Evolutionary conservation across 1,140 invertebrate genomes (phyloP), one percentile per base, ranked within the genome.

Genomic region (Nilaparvata lugens): DNA sequence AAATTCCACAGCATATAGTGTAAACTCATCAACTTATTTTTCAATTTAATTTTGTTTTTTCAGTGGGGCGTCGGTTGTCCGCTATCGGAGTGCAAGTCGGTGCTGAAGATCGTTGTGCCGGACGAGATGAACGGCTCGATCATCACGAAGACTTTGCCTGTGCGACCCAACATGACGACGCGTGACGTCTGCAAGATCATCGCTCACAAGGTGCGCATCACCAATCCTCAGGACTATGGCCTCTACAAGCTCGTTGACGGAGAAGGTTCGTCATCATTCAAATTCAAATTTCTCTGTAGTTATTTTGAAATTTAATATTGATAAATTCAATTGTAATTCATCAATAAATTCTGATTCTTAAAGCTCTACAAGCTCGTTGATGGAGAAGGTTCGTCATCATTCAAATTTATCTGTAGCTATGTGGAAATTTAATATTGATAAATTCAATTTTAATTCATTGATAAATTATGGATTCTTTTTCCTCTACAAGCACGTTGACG

Each of bases 401-500:
- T n/a, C n/a, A n/a, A n/a, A n/a, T n/a, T n/a, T n/a, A n/a, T n/a
- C n/a, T n/a, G n/a, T n/a, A n/a, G n/a, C n/a, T n/a, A n/a, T n/a
- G n/a, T n/a, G n/a, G n/a, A n/a, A n/a, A n/a, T n/a, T n/a, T n/a
- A n/a, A n/a, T n/a, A n/a, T n/a, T n/a, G n/a, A n/a, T n/a, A n/a
- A n/a, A n/a, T n/a, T n/a, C n/a, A n/a, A n/a, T n/a, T n/a, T n/a
- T n/a, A n/a, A n/a, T n/a, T n/a, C n/a, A 92, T 97, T 40, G 95
- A 93, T 9, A 97, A 97, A 77, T 91, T 93, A 24, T 93, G 89
- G 96, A 73, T 94, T 97, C 73, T 97, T 95, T 74, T 91, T 89
- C 21, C 81, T 97, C n/a, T 96, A 92, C 72, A 89, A 91, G 67
- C 76, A 96, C 28, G 85, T 91, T 21, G 86, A 93, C 69, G 91